Percentiles rank a stretch among this genome's conserved stretches.
These are phyloP conservation scores for Macrophya alboannulata DNA, from an alignment of 2,888 invertebrate genomes.

Conservation along the genomic window DNA sequence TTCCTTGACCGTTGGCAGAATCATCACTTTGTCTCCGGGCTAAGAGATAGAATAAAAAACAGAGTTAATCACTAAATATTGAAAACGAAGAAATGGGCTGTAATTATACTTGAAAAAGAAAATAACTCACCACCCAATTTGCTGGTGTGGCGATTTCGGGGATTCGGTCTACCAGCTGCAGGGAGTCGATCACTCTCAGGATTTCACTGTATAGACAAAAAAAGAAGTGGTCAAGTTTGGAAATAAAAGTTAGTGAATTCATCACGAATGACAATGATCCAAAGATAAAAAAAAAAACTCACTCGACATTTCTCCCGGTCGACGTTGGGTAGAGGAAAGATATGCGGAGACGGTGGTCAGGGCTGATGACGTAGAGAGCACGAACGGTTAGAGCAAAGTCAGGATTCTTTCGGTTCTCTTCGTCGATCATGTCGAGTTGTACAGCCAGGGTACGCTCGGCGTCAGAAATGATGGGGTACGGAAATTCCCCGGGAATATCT, in stretches of 20 bases:
- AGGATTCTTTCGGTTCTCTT: conserved; percentile 85
- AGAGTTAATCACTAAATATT: neutral
- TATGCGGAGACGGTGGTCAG: conserved; percentile 89
- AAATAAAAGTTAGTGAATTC: neutral
- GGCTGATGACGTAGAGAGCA: conserved; percentile 91
- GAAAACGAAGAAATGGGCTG: neutral
- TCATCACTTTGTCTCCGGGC: conserved; percentile 91
- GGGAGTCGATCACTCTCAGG: conserved; percentile 90
- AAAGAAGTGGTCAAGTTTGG: conserved; percentile 50
- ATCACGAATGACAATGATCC: neutral
- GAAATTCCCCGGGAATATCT: conserved; percentile 88
- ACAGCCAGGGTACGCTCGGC: conserved; percentile 87
- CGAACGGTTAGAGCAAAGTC: conserved; percentile 88
- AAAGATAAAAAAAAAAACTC: conserved; percentile 76
- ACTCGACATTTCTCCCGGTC: conserved; percentile 93
- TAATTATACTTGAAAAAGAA: conserved; percentile 18
- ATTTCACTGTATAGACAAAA: conserved; percentile 86
- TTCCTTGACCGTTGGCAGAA: conserved; percentile 86
- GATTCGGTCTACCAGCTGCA: conserved; percentile 88
- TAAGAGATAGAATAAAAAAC: conserved; percentile 71
- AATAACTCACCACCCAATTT: conserved; percentile 88
- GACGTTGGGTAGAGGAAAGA: conserved; percentile 93
- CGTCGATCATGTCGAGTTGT: conserved; percentile 90
- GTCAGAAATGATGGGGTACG: conserved; percentile 93
- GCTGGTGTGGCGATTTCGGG: conserved; percentile 92